Evolutionary conservation across 2,888 invertebrate species (phyloP).

Genomic region (Drosophila putrida): DNA sequence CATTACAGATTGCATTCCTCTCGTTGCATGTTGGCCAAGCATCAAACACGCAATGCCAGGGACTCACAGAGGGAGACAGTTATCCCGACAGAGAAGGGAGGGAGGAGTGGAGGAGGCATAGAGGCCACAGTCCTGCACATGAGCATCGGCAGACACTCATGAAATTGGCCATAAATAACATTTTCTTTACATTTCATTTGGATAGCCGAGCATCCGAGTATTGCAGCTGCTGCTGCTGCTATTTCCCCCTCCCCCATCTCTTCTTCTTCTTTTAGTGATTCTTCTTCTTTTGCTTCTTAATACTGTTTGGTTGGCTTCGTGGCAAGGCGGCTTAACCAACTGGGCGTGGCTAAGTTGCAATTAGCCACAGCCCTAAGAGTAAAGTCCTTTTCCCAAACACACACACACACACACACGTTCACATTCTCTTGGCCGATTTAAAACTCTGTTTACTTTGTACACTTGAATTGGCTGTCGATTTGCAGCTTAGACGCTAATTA

Average conservation of each 20-base stretch:
- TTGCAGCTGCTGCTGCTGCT: slow-evolving; percentile 25
- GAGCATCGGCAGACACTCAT: slow-evolving; percentile 73
- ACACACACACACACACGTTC: slow-evolving; percentile 6
- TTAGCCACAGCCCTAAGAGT: slow-evolving; percentile 57
- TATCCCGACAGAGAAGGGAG: slow-evolving; percentile 4
- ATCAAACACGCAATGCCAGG: slow-evolving; percentile 69
- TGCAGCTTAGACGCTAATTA: slow-evolving; percentile 67
- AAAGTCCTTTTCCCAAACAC: slow-evolving; percentile 5
- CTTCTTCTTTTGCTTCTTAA: slow-evolving; percentile 35
- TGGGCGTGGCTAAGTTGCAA: slow-evolving; percentile 80
- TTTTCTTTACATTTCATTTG: slow-evolving; percentile 82
- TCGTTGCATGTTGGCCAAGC: slow-evolving; percentile 61
- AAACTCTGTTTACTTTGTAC: slow-evolving; percentile 60
- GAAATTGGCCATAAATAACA: slow-evolving; percentile 82
- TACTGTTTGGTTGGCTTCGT: slow-evolving; percentile 55
- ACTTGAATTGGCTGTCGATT: slow-evolving; percentile 59
- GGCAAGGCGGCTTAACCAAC: slow-evolving; percentile 69
- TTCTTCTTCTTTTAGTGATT: background rate
- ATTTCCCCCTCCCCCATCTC: background rate
- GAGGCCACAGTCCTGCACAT: slow-evolving; percentile 40
- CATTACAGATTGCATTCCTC: slow-evolving; percentile 79
- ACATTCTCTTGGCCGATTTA: slow-evolving; percentile 36
- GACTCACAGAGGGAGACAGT: slow-evolving; percentile 27
- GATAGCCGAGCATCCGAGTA: slow-evolving; percentile 48
- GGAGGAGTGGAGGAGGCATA: background rate